Base-by-base conservation (phyloP, 2,113 vertebrate species). In the Petromus typicus region DNA sequence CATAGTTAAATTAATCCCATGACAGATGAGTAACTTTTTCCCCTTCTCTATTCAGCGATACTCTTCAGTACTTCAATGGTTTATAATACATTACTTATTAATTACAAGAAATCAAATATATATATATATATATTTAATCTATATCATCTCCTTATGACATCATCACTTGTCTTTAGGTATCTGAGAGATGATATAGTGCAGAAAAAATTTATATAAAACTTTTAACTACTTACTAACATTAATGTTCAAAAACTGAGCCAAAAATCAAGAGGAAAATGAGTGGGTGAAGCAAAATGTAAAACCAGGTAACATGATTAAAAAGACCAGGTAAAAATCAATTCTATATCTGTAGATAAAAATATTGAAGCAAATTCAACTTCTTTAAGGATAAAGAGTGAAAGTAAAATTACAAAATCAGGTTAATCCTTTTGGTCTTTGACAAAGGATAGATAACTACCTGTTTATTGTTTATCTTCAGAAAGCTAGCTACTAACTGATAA, bases 1-100 rank as follows among this genome's bases (percentile, higher is more conserved):
- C 84, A 73, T 37, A 96, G 23, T 81, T 85, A 94, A 94, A 93
- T 78, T 92, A 18, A 85, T 45, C 27, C 7, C 22, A 3, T 79
- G 64, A 73, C 43, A 93, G 54, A 95, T 11, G 45, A 56, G 32
- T 48, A 56, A 78, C 63, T 32, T 80, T n/a, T 90, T 54, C 30
- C 27, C 7, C 6, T 95, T 84, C 32, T 69, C 4, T 45, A 4
- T 66, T 94, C 1, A 71, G 54, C 43, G 89, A 43, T 9, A 85
- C 84, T 76, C 84, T 23, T 66, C 71, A 37, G 7, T 27, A 86
- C 13, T n/a, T 89, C 40, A 75, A n/a, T 86, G 48, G 4, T 34
- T 82, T 89, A n/a, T 32, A 0, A 20, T 69, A 83, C 34, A 83
- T 91, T 94, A 64, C 83, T 78, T 90, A 86, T 54, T 51, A n/a